phyloP scores from a whole-genome alignment of 2,113 vertebrate species.

The Glaucomys volans region DNA sequence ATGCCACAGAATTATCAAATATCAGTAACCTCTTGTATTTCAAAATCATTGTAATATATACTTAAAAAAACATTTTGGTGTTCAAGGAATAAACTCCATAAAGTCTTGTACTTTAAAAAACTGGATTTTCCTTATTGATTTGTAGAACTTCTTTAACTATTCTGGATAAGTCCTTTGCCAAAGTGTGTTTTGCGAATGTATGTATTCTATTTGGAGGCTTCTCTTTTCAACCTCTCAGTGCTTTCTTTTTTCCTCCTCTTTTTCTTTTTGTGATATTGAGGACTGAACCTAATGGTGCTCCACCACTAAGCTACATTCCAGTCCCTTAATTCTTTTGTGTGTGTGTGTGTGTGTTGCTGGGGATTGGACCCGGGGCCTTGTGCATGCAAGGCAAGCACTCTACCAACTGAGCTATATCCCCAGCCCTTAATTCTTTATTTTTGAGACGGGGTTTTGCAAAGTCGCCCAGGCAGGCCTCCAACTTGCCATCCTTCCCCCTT shows the following conservation, averaged over 20 bases:
- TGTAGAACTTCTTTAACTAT: not conserved
- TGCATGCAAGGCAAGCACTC: too few relatives aligned
- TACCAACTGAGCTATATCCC: too few relatives aligned
- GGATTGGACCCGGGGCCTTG: too few relatives aligned
- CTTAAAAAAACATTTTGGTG: not conserved
- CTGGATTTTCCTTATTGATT: not conserved
- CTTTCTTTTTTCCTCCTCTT: not conserved
- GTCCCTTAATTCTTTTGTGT: too few relatives aligned
- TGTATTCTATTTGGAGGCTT: not conserved
- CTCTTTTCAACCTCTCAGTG: not conserved
- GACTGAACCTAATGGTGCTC: too few relatives aligned
- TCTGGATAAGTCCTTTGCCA: not conserved
- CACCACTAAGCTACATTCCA: too few relatives aligned
- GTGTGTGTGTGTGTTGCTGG: too few relatives aligned
- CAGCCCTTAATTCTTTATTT: too few relatives aligned
- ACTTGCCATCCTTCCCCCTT: too few relatives aligned
- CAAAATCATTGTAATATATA: conserved; percentile 7
- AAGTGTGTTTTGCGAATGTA: not conserved
- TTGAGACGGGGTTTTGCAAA: too few relatives aligned
- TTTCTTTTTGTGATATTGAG: not conserved
- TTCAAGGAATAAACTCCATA: not conserved
- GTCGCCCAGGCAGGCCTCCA: too few relatives aligned
- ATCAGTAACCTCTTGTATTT: not conserved
- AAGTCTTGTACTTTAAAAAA: not conserved
- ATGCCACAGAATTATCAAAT: conserved; percentile 11